Evolutionary conservation across 2,113 vertebrate species (phyloP).

Genomic region (Oryzias curvinotus): DNA sequence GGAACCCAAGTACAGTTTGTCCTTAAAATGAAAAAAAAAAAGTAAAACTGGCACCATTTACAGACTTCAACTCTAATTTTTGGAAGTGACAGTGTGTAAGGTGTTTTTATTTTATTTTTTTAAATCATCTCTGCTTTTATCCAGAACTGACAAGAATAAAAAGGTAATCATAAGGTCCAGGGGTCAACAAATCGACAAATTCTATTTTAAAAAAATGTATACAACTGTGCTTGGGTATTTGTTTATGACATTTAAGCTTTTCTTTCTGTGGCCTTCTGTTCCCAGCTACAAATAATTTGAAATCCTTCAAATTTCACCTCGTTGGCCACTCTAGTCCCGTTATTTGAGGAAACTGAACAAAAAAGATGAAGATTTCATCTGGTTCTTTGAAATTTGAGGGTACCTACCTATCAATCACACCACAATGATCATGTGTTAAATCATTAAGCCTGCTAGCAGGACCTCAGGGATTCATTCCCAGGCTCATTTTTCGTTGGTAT

Average conservation of each 20-base stretch:
- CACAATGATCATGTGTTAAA: conserved; percentile 15
- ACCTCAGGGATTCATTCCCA: conserved; percentile 41
- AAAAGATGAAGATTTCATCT: conserved; percentile 13
- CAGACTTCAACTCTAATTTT: no score
- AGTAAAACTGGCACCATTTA: no score
- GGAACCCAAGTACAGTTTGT: no score
- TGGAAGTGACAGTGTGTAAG: no score
- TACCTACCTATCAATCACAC: conserved; percentile 39
- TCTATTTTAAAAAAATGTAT: conserved; percentile 36
- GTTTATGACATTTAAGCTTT: conserved; percentile 10
- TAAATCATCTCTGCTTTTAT: conserved; percentile 41
- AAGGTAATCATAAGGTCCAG: conserved; percentile 44
- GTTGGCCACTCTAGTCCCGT: conserved; percentile 8
- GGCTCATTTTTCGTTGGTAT: conserved; percentile 43
- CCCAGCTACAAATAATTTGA: conserved; percentile 5
- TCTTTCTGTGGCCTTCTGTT: conserved; percentile 19
- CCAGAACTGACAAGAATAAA: conserved; percentile 60
- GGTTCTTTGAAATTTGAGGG: background rate
- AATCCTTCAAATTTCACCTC: conserved; percentile 34
- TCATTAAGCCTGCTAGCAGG: conserved; percentile 15
- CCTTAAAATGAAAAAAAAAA: no score
- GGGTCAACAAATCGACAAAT: conserved; percentile 33
- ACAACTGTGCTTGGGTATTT: background rate
- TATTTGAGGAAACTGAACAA: conserved; percentile 14
- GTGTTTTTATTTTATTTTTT: no score